Evolutionary conservation across 2,888 invertebrate species (phyloP), one percentile per base, ranked within the genome.

Genomic region (Sericinus montela): DNA sequence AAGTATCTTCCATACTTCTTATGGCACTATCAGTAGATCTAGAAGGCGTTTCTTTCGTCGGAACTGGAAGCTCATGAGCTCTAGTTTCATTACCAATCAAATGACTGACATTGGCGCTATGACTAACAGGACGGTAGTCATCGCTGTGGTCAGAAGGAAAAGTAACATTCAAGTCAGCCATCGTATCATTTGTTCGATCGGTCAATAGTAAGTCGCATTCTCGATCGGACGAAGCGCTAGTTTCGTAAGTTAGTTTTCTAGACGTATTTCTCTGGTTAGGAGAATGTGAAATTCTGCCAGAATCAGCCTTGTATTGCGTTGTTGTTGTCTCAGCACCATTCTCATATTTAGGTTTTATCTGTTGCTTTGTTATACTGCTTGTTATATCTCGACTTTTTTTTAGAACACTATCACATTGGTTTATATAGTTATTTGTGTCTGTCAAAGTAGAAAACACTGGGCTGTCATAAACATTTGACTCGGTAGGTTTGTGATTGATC

Each of bases 171-270:
- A 89, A 56, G 56, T 86, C 89, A 0, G 86, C 89, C 69, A 89
- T 63, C 0, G 89, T 89, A 54, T 89, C 89, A 65, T 82, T 88
- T 58, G 89, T 88, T 70, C 87, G 78, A 55, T 87, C 86, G 30
- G 87, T 88, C 38, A 84, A 52, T 9, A 82, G 69, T 15, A 68
- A 69, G 1, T 87, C 89, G 55, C 67, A 72, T 4, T 82, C 80
- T 19, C 68, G 70, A 3, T 83, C 83, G 1, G 80, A 71, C 0
- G 77, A 80, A 1, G 59, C 64, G 40, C 76, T 80, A 1, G 76
- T 75, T 15, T 87, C 87, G 48, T 85, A 85, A 32, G 75, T 72
- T 2, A 86, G 60, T 54, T 65, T 69, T 28, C 82, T 63, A 1
- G 85, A 81, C 3, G 65, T 56, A 4, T 54, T 69, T 45, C 60